Evolutionary conservation across 1,140 invertebrate species (phyloP).

Genomic region (Saccostrea echinata): DNA sequence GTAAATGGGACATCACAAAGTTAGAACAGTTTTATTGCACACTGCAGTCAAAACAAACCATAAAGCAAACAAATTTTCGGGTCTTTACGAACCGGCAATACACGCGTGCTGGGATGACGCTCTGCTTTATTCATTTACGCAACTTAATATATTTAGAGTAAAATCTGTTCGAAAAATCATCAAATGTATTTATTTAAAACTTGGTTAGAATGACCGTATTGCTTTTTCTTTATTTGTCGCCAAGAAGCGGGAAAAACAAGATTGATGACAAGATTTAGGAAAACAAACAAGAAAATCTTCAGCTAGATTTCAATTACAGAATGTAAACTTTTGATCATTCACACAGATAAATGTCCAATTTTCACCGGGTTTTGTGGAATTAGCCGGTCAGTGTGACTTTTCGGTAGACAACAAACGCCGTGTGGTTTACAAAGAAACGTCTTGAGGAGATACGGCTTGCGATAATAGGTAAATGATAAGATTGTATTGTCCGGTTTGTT

Average conservation of each 20-base stretch:
- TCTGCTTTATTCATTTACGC: not conserved
- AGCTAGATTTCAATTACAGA: conserved; percentile 40
- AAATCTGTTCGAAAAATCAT: not conserved
- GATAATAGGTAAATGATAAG: conserved; percentile 40
- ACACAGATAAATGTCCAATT: conserved; percentile 43
- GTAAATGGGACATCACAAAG: conserved; percentile 10
- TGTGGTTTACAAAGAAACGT: conserved; percentile 36
- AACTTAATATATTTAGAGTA: not conserved
- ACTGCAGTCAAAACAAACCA: conserved; percentile 30
- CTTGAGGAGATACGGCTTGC: conserved; percentile 22
- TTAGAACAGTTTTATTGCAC: conserved; percentile 35
- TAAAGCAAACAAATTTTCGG: not conserved
- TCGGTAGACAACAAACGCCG: conserved; percentile 27
- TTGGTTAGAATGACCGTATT: not conserved
- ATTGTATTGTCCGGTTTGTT: conserved; percentile 5
- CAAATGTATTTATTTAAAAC: not conserved
- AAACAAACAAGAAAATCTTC: conserved; percentile 37
- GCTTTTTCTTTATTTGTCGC: conserved; percentile 2
- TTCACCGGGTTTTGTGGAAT: conserved; percentile 12
- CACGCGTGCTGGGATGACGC: not conserved
- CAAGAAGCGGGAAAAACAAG: conserved; percentile 26
- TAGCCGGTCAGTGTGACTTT: conserved; percentile 24
- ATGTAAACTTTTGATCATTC: conserved; percentile 43
- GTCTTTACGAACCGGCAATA: not conserved
- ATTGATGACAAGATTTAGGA: conserved; percentile 25